phyloP scores from a whole-genome alignment of 2,797 vertebrate genomes.

The Cercopithecus mitis region DNA sequence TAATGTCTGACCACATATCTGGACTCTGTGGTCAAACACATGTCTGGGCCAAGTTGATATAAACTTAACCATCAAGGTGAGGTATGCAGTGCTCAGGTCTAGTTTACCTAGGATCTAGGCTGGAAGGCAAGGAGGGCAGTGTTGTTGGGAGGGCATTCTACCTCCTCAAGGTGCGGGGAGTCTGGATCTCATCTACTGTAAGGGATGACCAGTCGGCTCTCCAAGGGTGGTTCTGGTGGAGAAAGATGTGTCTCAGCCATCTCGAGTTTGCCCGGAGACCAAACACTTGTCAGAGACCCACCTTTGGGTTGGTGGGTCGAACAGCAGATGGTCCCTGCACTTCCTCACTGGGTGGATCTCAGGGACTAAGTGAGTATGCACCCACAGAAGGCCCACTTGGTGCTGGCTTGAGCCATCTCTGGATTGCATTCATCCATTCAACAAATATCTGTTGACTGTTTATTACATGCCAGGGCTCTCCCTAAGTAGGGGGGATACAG shows the following conservation, averaged over 20 bases:
- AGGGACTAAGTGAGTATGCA: neutral
- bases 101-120: neutral
- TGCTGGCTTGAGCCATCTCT: neutral
- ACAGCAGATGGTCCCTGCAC: neutral
- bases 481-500: neutral
- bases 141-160: neutral
- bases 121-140: neutral
- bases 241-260: neutral
- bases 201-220: neutral
- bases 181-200: neutral
- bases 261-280: neutral
- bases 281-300: neutral
- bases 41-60: neutral
- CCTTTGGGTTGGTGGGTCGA: neutral
- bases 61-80: neutral
- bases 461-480: neutral
- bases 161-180: neutral
- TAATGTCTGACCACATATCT: neutral
- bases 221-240: neutral
- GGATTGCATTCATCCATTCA: neutral
- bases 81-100: neutral
- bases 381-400: neutral
- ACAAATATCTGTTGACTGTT: neutral
- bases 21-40: neutral
- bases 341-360: neutral